Evolutionary conservation across 2,113 vertebrate species (phyloP).

Genomic region (Indri indri): DNA sequence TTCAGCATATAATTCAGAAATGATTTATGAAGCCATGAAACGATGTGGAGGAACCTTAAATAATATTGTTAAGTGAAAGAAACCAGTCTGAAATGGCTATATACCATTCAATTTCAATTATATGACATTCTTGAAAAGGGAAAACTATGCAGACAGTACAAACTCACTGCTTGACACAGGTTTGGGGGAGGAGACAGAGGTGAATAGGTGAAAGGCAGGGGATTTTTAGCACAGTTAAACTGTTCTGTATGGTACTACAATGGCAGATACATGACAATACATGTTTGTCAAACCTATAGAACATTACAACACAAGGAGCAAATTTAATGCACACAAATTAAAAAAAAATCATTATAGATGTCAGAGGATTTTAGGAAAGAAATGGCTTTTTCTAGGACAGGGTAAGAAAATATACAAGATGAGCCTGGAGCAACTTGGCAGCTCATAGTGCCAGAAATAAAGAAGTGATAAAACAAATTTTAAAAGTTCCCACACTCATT

Average conservation of each 20-base stretch:
- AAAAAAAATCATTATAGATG: not conserved
- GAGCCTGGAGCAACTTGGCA: not conserved
- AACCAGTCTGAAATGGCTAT: not conserved
- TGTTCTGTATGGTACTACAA: not conserved
- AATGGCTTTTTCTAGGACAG: not conserved
- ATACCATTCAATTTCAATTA: not conserved
- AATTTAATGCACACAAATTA: not conserved
- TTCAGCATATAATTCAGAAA: not conserved
- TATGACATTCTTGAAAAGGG: not conserved
- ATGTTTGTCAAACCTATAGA: not conserved
- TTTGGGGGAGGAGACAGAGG: not conserved
- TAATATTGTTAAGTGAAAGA: not conserved
- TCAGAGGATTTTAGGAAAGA: not conserved
- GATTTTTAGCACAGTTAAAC: not conserved
- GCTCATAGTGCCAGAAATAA: not conserved
- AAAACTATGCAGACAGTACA: not conserved
- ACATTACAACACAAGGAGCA: not conserved
- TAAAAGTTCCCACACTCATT: not conserved
- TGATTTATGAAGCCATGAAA: not conserved
- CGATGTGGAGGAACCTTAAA: not conserved
- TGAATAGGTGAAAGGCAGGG: not conserved
- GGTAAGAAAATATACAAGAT: not conserved
- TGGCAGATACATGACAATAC: no score
- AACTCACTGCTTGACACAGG: not conserved
- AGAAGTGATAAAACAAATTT: not conserved